Evolutionary conservation across 1,140 invertebrate species (phyloP).

Genomic region (Parasteatoda tepidariorum): DNA sequence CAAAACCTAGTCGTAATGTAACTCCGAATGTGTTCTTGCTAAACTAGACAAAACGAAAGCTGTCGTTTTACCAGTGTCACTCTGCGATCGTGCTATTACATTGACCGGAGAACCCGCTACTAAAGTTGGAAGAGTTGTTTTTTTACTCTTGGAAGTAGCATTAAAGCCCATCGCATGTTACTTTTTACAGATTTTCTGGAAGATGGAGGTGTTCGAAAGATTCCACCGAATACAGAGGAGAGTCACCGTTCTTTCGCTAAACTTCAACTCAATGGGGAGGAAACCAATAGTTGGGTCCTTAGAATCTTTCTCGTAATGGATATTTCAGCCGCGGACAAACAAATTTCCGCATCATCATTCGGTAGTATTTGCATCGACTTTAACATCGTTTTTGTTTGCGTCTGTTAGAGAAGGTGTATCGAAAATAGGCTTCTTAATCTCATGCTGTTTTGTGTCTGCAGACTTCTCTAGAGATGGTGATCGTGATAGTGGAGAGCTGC

Average conservation of each 20-base stretch:
- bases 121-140: slow-evolving; percentile 95
- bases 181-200: slow-evolving; percentile 83
- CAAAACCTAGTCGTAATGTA: slow-evolving; percentile 74
- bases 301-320: slow-evolving; percentile 92
- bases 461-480: not conserved
- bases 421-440: not conserved
- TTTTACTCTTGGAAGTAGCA: slow-evolving; percentile 98
- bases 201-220: slow-evolving; percentile 94
- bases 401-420: too few relatives aligned
- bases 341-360: not conserved
- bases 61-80: slow-evolving; percentile 98
- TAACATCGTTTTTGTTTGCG: not conserved
- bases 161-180: slow-evolving; percentile 97
- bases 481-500: not conserved
- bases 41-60: slow-evolving; percentile 92
- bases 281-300: slow-evolving; percentile 85
- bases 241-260: slow-evolving; percentile 89
- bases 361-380: not conserved
- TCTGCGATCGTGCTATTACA: slow-evolving; percentile 98
- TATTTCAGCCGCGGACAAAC: slow-evolving; percentile 76
- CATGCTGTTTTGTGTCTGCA: not conserved
- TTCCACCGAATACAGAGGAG: slow-evolving; percentile 93
- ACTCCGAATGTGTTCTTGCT: slow-evolving; percentile 83
- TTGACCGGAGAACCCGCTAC: slow-evolving; percentile 96
- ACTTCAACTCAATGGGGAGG: slow-evolving; percentile 88